phyloP scores from a whole-genome alignment of 2,113 vertebrate genomes.

The Octodon degus region DNA sequence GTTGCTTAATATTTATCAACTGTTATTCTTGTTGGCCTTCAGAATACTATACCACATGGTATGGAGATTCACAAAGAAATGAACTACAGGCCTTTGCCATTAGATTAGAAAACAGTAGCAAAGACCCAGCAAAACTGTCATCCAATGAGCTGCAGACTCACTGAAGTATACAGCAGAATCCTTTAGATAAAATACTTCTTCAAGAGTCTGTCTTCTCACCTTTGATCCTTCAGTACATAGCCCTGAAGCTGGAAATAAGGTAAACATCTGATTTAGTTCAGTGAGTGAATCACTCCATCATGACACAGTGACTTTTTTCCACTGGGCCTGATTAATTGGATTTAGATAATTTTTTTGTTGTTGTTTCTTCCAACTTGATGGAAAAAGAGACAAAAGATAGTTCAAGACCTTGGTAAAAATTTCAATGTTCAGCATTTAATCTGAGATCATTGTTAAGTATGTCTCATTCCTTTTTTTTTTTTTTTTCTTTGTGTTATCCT shows the following conservation, averaged over 20 bases:
- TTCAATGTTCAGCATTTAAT: conserved; percentile 16
- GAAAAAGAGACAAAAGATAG: background rate
- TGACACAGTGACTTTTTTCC: conserved; percentile 3
- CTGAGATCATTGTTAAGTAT: conserved; percentile 10
- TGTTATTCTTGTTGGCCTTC: background rate
- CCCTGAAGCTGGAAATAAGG: background rate
- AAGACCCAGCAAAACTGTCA: background rate
- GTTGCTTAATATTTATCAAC: background rate
- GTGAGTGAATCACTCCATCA: background rate
- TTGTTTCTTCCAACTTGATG: background rate
- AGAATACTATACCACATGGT: background rate
- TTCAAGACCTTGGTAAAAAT: background rate
- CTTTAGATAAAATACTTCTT: background rate
- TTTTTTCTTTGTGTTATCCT: background rate
- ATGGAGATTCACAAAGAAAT: conserved; percentile 26
- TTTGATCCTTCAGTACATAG: background rate
- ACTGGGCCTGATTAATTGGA: conserved; percentile 2
- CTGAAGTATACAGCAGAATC: background rate
- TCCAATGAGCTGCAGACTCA: background rate
- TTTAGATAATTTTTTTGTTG: conserved; percentile 20
- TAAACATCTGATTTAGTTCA: background rate
- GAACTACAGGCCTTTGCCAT: background rate
- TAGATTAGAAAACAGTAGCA: background rate
- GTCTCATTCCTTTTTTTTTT: background rate
- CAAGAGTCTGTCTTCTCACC: background rate